Conservation (phyloP, 2,888 invertebrate genomes). For the Drosophila dives region DNA sequence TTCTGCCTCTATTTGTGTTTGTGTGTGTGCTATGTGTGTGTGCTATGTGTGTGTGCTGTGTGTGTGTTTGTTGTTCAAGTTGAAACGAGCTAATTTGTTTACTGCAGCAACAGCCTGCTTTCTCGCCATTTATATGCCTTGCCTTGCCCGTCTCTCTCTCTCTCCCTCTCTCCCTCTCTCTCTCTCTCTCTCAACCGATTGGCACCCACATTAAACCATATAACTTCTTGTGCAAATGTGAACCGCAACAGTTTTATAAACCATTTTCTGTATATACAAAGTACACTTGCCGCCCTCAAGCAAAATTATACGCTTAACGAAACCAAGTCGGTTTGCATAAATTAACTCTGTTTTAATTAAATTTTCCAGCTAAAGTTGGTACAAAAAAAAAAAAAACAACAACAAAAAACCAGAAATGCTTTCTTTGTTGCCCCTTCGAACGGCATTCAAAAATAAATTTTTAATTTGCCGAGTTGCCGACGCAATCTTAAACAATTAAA, state of each 20-base stretch:
- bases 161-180: neutral
- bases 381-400: neutral
- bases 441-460: conserved; percentile 33
- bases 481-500: conserved; percentile 48
- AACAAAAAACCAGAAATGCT: neutral
- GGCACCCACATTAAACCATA: conserved; percentile 32
- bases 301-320: conserved; percentile 34
- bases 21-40: conserved; percentile 1
- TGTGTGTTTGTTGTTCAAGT: conserved; percentile 48
- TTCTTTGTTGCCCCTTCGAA: conserved; percentile 12
- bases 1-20: conserved; percentile 5
- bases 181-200: conserved; percentile 16
- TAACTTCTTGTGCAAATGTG: conserved; percentile 26
- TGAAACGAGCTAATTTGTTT: conserved; percentile 78
- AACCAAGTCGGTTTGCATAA: conserved; percentile 33
- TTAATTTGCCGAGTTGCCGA: conserved; percentile 36
- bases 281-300: neutral
- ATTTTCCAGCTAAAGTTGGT: conserved; percentile 30
- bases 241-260: conserved; percentile 38
- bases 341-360: conserved; percentile 75
- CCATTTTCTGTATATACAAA: conserved; percentile 4
- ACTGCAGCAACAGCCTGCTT: conserved; percentile 53
- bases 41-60: conserved; percentile 4
- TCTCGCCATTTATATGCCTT: conserved; percentile 36
- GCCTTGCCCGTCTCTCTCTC: conserved; percentile 11